Evolutionary conservation across 1,140 invertebrate species (phyloP), one percentile per base, ranked within the genome.

Genomic region (Cydia strobilella): DNA sequence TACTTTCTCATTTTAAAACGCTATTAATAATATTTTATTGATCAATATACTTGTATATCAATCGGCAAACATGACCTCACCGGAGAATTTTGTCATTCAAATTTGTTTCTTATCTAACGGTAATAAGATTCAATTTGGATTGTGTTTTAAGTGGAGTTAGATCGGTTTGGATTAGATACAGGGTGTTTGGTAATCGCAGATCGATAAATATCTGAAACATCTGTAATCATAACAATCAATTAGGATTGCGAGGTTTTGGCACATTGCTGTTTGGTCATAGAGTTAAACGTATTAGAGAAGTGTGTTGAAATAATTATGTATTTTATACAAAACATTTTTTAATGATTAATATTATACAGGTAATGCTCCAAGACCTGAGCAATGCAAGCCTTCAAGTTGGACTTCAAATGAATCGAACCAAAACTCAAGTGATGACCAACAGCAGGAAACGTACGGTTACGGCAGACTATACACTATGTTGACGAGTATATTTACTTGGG

Each of bases 161-260:
- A 18, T 35, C 31, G 31, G 9, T 69, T 42, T 42, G 27, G 7
- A 15, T 31, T 65, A 31, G 6, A n/a, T 18, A 39, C 7, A 31
- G 13, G 31, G 65, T 69, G n/a, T 69, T 39, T 18, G 65, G 73
- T 62, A 27, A 74, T 48, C 23, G 71, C 74, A 59, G 63, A 76
- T 75, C 79, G 84, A 84, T 81, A 84, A 81, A 82, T 79, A 84
- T 80, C 75, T 77, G 78, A 83, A 82, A 81, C 78, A 84, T 80
- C 75, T 77, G 77, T 80, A 82, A 83, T 82, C 79, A 82, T 74
- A 83, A 82, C 80, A 84, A 85, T 85, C 85, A 83, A 82, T 84
- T 82, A 81, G 77, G 74, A 80, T 82, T 80, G 79, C 78, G 72
- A 79, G 74, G 80, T 79, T 79, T 84, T 76, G 78, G 76, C 75